phyloP scores from a whole-genome alignment of 2,888 invertebrate genomes.

The Campoletis raptor region DNA sequence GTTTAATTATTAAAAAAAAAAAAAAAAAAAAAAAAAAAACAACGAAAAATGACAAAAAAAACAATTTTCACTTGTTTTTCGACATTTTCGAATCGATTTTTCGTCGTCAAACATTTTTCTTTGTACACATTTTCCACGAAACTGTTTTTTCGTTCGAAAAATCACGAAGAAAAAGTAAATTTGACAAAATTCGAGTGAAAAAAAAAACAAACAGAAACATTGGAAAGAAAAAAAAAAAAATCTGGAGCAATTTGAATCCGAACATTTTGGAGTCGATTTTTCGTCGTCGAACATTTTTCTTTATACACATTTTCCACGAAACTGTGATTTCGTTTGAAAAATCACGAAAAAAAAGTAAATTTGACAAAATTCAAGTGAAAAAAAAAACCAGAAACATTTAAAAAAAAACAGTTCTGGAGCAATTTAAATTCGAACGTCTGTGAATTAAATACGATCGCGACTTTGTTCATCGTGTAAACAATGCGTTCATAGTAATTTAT shows the following conservation, averaged over 20 bases:
- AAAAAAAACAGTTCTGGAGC: background rate
- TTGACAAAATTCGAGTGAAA: background rate
- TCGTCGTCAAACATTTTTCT: background rate
- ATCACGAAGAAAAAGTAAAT: background rate
- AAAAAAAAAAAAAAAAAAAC: background rate
- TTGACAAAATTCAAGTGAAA: background rate
- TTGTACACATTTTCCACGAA: too few species aligned
- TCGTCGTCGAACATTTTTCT: too few species aligned
- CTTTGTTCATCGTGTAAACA: conserved; percentile 58
- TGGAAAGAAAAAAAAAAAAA: background rate
- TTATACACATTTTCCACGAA: too few species aligned
- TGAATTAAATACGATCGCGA: background rate
- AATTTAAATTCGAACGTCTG: background rate
- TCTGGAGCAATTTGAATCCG: background rate
- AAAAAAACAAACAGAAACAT: background rate
- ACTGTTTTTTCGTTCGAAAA: too few species aligned
- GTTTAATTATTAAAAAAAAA: background rate
- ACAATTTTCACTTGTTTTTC: background rate
- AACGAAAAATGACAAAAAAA: background rate
- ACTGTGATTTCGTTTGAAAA: too few species aligned
- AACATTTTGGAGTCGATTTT: background rate
- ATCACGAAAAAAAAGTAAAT: background rate
- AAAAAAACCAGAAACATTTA: background rate
- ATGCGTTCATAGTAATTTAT: conserved; percentile 65
- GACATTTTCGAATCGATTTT: background rate